Conservation (phyloP, 2,113 vertebrate genomes). For the Ellobius talpinus region DNA sequence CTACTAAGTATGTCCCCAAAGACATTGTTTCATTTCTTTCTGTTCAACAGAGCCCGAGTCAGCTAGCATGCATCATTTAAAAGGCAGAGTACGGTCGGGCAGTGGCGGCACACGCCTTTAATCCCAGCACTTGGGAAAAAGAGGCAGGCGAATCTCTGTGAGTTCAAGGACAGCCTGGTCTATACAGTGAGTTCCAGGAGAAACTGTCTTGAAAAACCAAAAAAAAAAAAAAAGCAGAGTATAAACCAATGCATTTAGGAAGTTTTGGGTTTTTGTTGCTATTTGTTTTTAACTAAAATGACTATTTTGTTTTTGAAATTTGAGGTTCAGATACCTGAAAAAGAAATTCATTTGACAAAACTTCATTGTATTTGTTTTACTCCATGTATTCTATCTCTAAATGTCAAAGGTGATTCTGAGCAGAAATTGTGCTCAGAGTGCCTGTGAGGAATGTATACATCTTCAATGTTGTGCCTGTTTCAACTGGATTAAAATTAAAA, state of each 20-base stretch:
- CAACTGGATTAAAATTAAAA: constrained; percentile 7
- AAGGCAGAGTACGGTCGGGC: not conserved
- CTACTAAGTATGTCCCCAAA: not conserved
- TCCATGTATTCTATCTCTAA: constrained; percentile 38
- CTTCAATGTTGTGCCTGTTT: constrained; percentile 30
- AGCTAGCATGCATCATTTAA: constrained; percentile 36
- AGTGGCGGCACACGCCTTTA: not conserved
- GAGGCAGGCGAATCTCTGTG: not conserved
- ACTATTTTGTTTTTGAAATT: not conserved
- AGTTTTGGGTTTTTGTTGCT: not conserved
- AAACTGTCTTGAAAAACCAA: not conserved
- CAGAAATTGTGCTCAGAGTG: not conserved
- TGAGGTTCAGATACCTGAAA: constrained; percentile 37
- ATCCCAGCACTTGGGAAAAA: not conserved
- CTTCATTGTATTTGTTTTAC: not conserved
- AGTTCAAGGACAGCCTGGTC: not conserved
- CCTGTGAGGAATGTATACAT: not conserved
- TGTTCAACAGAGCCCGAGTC: not conserved
- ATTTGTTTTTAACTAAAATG: constrained; percentile 34
- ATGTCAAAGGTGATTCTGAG: constrained; percentile 57
- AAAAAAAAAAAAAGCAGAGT: not conserved
- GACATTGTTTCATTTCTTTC: not conserved
- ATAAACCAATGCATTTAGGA: constrained; percentile 35
- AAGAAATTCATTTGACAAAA: constrained; percentile 44
- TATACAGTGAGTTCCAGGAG: not conserved